Evolutionary conservation across 2,888 invertebrate genomes (phyloP).

Genomic region (Diadromus collaris): DNA sequence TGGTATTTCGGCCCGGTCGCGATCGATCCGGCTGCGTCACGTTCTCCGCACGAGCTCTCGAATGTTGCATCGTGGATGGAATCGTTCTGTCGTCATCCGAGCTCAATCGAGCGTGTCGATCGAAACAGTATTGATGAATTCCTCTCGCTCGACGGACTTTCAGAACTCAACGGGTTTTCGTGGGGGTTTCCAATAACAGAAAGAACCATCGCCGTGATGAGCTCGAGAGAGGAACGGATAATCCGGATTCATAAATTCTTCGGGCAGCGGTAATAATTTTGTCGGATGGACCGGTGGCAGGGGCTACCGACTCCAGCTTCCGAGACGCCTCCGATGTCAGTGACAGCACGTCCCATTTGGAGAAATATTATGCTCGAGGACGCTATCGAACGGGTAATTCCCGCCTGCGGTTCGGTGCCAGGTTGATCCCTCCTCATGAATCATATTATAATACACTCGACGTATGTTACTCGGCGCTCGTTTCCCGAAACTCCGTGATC

Average conservation of each 20-base stretch:
- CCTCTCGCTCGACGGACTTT: not conserved
- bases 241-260: slow-evolving; percentile 65
- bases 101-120: not conserved
- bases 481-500: slow-evolving; percentile 24
- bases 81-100: not conserved
- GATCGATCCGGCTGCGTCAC: slow-evolving; percentile 2
- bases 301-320: slow-evolving; percentile 28
- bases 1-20: not conserved
- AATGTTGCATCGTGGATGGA: not conserved
- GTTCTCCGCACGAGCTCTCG: not conserved
- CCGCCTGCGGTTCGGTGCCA: slow-evolving; percentile 50
- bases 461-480: slow-evolving; percentile 55
- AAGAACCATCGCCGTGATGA: not conserved
- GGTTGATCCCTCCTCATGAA: slow-evolving; percentile 58
- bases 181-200: not conserved
- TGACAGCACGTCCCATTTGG: slow-evolving; percentile 54
- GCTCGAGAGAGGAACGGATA: slow-evolving; percentile 41
- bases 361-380: slow-evolving; percentile 51
- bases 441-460: slow-evolving; percentile 64
- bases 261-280: slow-evolving; percentile 63
- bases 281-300: slow-evolving; percentile 56
- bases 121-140: not conserved
- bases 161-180: not conserved
- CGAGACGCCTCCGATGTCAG: slow-evolving; percentile 22
- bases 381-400: slow-evolving; percentile 52